Conservation (phyloP, 2,113 vertebrate species). For the Okapia johnstoni region DNA sequence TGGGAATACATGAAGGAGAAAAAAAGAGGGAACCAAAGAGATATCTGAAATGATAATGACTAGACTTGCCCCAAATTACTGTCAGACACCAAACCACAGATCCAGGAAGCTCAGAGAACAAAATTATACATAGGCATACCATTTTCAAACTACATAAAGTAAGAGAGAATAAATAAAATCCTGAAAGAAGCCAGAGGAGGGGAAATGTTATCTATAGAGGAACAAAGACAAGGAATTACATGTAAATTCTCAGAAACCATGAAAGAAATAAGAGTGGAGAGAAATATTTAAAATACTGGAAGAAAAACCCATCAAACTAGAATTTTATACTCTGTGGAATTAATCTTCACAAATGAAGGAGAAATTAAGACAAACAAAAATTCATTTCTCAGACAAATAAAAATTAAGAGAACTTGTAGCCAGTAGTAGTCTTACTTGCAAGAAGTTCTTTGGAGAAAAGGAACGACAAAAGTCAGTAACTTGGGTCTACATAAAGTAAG, state of each 20-base stretch:
- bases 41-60: not conserved
- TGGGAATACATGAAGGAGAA: not conserved
- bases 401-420: not conserved
- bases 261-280: not conserved
- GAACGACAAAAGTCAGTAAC: not conserved
- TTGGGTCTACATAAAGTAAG: not conserved
- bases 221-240: not conserved
- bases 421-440: not conserved
- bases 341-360: not conserved
- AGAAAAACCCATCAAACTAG: not conserved
- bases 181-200: not conserved
- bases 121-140: not conserved
- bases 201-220: not conserved
- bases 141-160: not conserved
- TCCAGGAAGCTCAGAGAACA: not conserved
- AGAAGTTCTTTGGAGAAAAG: not conserved
- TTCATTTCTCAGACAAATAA: not conserved
- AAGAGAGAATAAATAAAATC: not conserved
- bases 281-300: not conserved
- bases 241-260: not conserved
- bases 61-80: not conserved
- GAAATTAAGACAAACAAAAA: not conserved
- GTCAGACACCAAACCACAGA: not conserved
- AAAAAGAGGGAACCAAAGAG: not conserved
- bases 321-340: not conserved